These are phyloP conservation scores for Henricia sp. DNA, from an alignment of 53 echinoderm and acorn worm genomes.

Conservation along the genomic window DNA sequence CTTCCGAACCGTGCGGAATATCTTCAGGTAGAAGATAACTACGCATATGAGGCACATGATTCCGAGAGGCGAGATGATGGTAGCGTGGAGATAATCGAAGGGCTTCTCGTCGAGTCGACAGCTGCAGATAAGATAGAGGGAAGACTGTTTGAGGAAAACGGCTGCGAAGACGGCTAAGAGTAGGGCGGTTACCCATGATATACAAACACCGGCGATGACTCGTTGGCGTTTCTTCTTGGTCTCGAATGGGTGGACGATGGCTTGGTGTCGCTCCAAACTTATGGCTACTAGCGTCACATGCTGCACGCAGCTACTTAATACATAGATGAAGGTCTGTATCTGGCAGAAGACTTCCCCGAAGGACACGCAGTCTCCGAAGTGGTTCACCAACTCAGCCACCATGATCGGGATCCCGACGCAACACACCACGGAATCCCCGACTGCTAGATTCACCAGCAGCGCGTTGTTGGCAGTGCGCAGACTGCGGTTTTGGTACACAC, in stretches of 20 bases:
- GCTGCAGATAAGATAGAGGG: conserved; percentile 71
- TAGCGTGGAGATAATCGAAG: conserved; percentile 56
- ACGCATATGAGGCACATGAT: conserved; percentile 61
- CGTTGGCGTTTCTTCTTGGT: conserved; percentile 73
- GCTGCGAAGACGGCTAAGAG: conserved; percentile 56
- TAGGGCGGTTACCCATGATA: conserved; percentile 68
- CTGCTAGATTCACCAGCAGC: conserved; percentile 82
- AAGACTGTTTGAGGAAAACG: conserved; percentile 42
- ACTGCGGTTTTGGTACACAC: conserved; percentile 74
- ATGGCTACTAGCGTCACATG: conserved; percentile 78
- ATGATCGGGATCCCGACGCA: conserved; percentile 65
- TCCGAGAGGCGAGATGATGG: conserved; percentile 73
- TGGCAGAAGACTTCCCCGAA: conserved; percentile 57
- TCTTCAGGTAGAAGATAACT: conserved; percentile 74
- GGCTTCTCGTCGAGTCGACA: conserved; percentile 39
- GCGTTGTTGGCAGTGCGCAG: conserved; percentile 88
- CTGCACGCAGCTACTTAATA: conserved; percentile 75
- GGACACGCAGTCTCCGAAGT: conserved; percentile 29
- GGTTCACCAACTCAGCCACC: background rate
- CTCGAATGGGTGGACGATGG: conserved; percentile 86
- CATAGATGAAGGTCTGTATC: conserved; percentile 70
- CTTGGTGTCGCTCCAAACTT: conserved; percentile 82
- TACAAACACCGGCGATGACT: conserved; percentile 62
- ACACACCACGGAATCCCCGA: conserved; percentile 75
- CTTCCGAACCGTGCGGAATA: conserved; percentile 74